phyloP scores from a whole-genome alignment of 2,797 vertebrate genomes.

The Sebastes flavidus region DNA sequence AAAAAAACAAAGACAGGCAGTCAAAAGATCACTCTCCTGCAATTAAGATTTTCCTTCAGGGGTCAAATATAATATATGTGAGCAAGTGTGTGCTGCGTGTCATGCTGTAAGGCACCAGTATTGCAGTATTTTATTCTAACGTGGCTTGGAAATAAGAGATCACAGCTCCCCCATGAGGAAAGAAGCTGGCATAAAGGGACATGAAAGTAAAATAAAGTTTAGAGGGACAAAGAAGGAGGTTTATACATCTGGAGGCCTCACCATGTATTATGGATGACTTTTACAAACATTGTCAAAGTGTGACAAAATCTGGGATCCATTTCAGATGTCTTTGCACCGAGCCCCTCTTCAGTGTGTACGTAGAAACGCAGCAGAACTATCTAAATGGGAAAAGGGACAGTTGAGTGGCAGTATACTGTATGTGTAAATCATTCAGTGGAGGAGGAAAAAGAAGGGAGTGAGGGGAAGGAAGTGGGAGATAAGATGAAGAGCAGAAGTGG shows the following conservation, averaged over 20 bases:
- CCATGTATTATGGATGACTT: conserved; percentile 34
- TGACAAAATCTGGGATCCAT: conserved; percentile 42
- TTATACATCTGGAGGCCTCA: neutral
- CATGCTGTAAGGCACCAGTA: neutral
- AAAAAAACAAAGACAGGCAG: conserved; percentile 51
- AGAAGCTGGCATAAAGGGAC: conserved; percentile 21
- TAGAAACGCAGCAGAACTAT: conserved; percentile 34
- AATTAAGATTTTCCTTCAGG: conserved; percentile 68
- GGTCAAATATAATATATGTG: conserved; percentile 60
- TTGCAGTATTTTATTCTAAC: neutral
- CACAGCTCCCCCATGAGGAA: conserved; percentile 61
- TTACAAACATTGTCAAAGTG: conserved; percentile 32
- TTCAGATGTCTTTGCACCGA: conserved; percentile 20
- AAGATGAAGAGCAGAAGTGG: conserved; percentile 42
- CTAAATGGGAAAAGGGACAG: conserved; percentile 39
- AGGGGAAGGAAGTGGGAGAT: conserved; percentile 29
- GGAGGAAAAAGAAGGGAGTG: neutral
- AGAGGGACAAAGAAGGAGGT: conserved; percentile 5
- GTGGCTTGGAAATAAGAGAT: conserved; percentile 35
- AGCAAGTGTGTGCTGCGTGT: conserved; percentile 11
- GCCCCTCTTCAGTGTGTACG: neutral
- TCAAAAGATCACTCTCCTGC: conserved; percentile 62
- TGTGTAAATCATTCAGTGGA: conserved; percentile 37
- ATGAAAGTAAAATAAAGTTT: conserved; percentile 38
- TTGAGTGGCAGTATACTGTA: conserved; percentile 16